These are phyloP conservation scores for Pemphigus obesinymphae DNA, from an alignment of 1,140 invertebrate genomes.

Conservation along the genomic window DNA sequence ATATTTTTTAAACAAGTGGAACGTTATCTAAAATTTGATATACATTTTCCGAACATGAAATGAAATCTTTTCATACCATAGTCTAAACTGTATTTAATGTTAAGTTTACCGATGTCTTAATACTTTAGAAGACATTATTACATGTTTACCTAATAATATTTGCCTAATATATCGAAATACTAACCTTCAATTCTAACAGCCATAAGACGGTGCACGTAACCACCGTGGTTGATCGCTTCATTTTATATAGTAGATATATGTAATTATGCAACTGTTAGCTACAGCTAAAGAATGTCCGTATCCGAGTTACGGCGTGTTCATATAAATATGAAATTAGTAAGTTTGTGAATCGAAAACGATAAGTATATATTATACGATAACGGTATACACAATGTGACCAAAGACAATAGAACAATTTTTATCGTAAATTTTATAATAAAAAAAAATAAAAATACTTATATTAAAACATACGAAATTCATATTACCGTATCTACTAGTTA, in stretches of 20 bases:
- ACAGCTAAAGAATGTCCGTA: not conserved
- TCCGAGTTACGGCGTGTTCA: not conserved
- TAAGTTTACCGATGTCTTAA: too few relatives aligned
- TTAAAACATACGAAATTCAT: too few relatives aligned
- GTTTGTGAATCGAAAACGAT: not conserved
- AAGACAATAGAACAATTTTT: not conserved
- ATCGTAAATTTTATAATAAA: not conserved
- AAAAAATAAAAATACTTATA: too few relatives aligned
- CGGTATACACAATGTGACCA: not conserved
- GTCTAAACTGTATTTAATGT: too few relatives aligned
- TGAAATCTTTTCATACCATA: too few relatives aligned
- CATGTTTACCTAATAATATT: too few relatives aligned
- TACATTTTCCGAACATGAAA: too few relatives aligned
- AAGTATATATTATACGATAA: not conserved
- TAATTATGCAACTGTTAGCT: not conserved
- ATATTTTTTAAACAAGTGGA: too few relatives aligned
- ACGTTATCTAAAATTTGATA: too few relatives aligned
- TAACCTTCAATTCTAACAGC: not conserved
- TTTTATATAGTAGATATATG: not conserved
- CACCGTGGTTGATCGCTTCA: not conserved
- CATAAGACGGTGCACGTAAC: not conserved
- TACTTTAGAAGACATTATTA: too few relatives aligned
- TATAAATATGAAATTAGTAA: not conserved
- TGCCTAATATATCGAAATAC: too few relatives aligned
- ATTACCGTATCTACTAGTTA: too few relatives aligned